Percentiles rank a stretch among this genome's conserved stretches.
Evolutionary conservation across 1,140 invertebrate species (phyloP).

Genomic region (Riptortus pedestris): DNA sequence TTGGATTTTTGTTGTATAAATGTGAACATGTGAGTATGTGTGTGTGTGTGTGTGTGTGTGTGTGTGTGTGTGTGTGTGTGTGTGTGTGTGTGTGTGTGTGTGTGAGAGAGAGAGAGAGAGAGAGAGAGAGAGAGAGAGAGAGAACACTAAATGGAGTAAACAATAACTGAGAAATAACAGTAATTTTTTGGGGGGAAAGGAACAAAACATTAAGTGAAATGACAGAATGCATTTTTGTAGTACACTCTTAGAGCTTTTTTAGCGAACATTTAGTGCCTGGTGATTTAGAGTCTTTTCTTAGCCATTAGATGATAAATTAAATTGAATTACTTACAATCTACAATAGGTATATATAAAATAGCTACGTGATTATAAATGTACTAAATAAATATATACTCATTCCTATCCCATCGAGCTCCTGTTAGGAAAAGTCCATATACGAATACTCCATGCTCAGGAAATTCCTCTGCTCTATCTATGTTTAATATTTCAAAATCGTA

Average conservation of each 20-base stretch:
- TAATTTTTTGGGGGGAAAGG: too few relatives aligned
- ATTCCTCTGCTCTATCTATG: conserved; percentile 34
- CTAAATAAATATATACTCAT: conserved; percentile 34
- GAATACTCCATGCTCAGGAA: conserved; percentile 65
- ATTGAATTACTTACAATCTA: neutral
- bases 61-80: too few relatives aligned
- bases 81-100: too few relatives aligned
- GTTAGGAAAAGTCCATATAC: conserved; percentile 74
- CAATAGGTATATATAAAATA: neutral
- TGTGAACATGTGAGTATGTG: too few relatives aligned
- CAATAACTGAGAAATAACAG: too few relatives aligned
- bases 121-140: too few relatives aligned
- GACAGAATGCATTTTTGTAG: neutral
- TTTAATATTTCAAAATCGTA: conserved; percentile 64
- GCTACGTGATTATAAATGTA: neutral
- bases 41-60: too few relatives aligned
- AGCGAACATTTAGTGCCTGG: neutral
- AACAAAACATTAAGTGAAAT: too few relatives aligned
- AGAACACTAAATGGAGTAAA: too few relatives aligned
- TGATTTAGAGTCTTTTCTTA: neutral
- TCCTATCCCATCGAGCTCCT: conserved; percentile 70
- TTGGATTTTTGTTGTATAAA: too few relatives aligned
- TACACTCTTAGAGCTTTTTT: neutral
- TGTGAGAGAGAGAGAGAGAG: too few relatives aligned
- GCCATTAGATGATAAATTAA: neutral